Evolutionary conservation across 1,140 invertebrate genomes (phyloP).

Genomic region (Anastatus disparis): DNA sequence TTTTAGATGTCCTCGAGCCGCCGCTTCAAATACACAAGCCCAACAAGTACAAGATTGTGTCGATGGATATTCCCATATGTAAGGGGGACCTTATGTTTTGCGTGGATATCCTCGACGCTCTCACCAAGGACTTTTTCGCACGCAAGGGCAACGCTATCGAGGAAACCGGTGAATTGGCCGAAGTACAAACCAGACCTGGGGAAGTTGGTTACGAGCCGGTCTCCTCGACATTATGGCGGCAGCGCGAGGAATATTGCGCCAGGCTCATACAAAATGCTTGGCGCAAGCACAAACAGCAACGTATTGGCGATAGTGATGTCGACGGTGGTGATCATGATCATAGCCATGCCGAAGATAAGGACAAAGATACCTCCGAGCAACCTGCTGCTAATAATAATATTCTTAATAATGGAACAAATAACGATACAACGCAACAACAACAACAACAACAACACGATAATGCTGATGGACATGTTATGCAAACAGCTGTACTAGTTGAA

Average conservation of each 20-base stretch:
- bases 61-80: constrained; percentile 98
- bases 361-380: neutral
- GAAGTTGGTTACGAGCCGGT: constrained; percentile 91
- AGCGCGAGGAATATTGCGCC: constrained; percentile 95
- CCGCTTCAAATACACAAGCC: constrained; percentile 97
- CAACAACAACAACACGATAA: too few species aligned
- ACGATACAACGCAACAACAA: too few species aligned
- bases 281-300: constrained; percentile 83
- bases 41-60: constrained; percentile 98
- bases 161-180: constrained; percentile 84
- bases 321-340: constrained; percentile 17
- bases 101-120: constrained; percentile 95
- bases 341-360: constrained; percentile 43
- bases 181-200: constrained; percentile 80
- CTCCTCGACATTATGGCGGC: constrained; percentile 91
- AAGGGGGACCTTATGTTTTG: constrained; percentile 97
- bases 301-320: constrained; percentile 66
- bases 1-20: constrained; percentile 93
- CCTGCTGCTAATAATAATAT: too few species aligned
- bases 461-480: constrained; percentile 66
- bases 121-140: constrained; percentile 96
- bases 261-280: constrained; percentile 94
- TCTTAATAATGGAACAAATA: too few species aligned
- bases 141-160: constrained; percentile 93
- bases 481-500: constrained; percentile 84